A percentile compares a stretch with the other conserved stretches of the same genome.
Conservation (phyloP, 2,113 vertebrate genomes). For the Labeo rohita region DNA sequence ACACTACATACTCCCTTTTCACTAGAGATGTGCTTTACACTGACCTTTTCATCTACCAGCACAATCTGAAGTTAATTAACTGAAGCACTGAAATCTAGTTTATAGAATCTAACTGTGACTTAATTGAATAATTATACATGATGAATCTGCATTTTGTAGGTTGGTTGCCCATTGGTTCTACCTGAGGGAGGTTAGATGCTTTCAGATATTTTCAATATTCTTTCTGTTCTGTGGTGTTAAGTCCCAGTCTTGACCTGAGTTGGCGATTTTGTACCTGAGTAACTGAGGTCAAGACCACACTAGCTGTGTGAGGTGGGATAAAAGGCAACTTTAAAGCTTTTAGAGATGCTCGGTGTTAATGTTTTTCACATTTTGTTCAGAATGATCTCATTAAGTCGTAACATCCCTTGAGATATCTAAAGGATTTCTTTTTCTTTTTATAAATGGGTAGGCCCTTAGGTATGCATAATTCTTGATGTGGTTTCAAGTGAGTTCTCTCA, state of each 20-base stretch:
- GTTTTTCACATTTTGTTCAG: slow-evolving; percentile 26
- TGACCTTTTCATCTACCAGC: neutral
- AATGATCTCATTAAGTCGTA: neutral
- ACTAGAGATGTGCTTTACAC: neutral
- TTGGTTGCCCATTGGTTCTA: neutral
- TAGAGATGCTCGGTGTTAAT: neutral
- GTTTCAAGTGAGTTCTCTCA: slow-evolving; percentile 26
- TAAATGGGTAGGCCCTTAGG: slow-evolving; percentile 6
- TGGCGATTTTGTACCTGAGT: neutral
- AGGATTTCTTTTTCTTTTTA: slow-evolving; percentile 9
- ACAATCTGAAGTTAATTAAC: slow-evolving; percentile 6
- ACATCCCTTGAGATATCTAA: slow-evolving; percentile 22
- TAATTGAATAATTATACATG: slow-evolving; percentile 14
- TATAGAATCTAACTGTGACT: neutral
- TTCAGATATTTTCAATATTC: neutral
- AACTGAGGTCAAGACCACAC: neutral
- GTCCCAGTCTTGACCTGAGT: neutral
- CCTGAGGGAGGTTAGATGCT: neutral
- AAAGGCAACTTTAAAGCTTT: slow-evolving; percentile 8
- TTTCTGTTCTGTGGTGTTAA: neutral
- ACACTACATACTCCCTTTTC: neutral
- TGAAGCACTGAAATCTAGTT: neutral
- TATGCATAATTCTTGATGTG: slow-evolving; percentile 30
- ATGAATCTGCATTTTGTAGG: neutral
- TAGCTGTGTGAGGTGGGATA: neutral